These are phyloP conservation scores for Hystrix brachyura DNA, from an alignment of 2,113 vertebrate species.

Conservation along the genomic window DNA sequence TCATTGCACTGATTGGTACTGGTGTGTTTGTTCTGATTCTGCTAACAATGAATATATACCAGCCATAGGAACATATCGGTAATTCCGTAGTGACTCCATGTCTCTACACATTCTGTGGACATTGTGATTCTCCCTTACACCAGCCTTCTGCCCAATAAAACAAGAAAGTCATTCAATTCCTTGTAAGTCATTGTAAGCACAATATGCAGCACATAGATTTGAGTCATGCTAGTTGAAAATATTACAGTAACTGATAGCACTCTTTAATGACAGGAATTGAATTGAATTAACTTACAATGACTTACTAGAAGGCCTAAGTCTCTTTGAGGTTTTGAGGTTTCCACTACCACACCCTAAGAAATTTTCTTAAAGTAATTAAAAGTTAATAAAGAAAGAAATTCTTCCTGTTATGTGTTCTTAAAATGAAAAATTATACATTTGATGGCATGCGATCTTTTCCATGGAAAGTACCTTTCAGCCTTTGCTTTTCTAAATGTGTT, in stretches of 20 bases:
- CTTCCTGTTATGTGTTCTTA: background rate
- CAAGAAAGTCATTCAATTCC: background rate
- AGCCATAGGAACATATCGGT: background rate
- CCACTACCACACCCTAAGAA: background rate
- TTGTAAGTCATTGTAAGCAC: too few species aligned
- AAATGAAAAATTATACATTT: background rate
- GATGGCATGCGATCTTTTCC: background rate
- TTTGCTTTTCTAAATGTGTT: background rate
- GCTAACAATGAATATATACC: background rate
- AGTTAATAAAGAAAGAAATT: conserved; percentile 59
- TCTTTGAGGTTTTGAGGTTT: background rate
- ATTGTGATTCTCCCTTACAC: background rate
- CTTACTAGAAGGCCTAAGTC: background rate
- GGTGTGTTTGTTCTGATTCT: conserved; percentile 19
- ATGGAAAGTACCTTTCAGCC: background rate
- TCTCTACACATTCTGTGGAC: background rate
- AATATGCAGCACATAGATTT: background rate
- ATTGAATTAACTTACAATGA: background rate
- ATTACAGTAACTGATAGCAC: background rate
- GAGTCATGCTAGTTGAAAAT: background rate
- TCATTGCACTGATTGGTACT: background rate
- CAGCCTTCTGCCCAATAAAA: conserved; percentile 17
- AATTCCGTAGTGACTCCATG: background rate
- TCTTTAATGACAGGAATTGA: background rate
- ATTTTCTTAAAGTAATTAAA: background rate